phyloP scores from a whole-genome alignment of 2,113 vertebrate species.

The Monopterus albus region DNA sequence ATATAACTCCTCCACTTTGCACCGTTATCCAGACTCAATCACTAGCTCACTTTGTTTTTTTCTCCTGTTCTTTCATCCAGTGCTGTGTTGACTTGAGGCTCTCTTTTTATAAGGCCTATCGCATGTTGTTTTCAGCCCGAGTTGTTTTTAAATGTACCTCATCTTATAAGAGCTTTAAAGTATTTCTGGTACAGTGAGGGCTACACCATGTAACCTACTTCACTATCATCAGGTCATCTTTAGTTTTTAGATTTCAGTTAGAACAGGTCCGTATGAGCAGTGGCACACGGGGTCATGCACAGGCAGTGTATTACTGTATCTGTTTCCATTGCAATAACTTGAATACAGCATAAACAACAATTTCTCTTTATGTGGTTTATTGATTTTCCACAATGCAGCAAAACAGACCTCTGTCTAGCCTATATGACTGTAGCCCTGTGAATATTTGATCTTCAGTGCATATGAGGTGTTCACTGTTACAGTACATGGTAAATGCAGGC shows the following conservation, averaged over 20 bases:
- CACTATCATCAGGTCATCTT: conserved; percentile 22
- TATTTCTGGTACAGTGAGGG: background rate
- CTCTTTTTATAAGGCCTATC: conserved; percentile 61
- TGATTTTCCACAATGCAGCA: conserved; percentile 60
- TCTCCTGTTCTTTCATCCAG: conserved; percentile 40
- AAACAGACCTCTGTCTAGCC: conserved; percentile 30
- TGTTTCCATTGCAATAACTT: conserved; percentile 32
- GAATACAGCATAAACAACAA: conserved; percentile 47
- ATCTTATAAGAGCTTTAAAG: conserved; percentile 24
- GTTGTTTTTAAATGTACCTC: conserved; percentile 54
- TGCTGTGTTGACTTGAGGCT: conserved; percentile 51
- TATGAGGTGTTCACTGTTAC: background rate
- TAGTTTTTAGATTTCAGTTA: conserved; percentile 10
- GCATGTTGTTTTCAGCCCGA: conserved; percentile 65
- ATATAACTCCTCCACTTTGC: conserved; percentile 32
- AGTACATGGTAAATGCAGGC: background rate
- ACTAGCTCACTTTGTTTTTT: conserved; percentile 36
- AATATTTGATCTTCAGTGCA: conserved; percentile 16
- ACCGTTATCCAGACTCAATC: conserved; percentile 38
- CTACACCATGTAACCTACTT: conserved; percentile 6
- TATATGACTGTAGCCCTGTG: conserved; percentile 11
- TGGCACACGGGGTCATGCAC: conserved; percentile 23
- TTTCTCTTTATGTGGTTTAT: conserved; percentile 51
- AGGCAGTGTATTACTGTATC: conserved; percentile 43
- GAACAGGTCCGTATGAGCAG: conserved; percentile 23